These are phyloP conservation scores for Phyllostomus discolor DNA, from an alignment of 2,113 vertebrate species.

Conservation along the genomic window DNA sequence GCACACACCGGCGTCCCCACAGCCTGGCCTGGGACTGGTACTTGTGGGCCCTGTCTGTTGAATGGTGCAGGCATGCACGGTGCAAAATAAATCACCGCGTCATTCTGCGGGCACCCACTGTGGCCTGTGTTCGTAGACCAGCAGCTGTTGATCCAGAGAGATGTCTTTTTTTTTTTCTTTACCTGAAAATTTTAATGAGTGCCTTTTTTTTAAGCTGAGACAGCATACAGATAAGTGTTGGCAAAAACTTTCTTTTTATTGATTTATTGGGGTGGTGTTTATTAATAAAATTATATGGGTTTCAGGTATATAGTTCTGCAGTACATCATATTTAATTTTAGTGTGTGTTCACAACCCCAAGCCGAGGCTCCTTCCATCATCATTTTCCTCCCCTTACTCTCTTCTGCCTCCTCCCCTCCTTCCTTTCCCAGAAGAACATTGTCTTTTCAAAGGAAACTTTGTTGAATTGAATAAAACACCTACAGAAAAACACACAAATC, in stretches of 20 bases:
- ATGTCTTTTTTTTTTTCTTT: neutral
- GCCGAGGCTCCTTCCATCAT: too few relatives aligned
- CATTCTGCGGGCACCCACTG: neutral
- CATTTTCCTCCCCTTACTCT: too few relatives aligned
- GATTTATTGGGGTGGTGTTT: too few relatives aligned
- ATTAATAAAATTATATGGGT: too few relatives aligned
- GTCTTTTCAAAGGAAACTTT: neutral
- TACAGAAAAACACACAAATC: neutral
- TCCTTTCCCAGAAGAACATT: neutral
- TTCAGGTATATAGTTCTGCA: too few relatives aligned
- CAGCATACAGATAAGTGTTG: too few relatives aligned
- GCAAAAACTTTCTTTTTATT: too few relatives aligned
- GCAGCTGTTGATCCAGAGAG: neutral
- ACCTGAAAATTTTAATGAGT: too few relatives aligned
- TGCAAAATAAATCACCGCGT: neutral
- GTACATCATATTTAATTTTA: too few relatives aligned
- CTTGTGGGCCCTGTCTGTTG: neutral
- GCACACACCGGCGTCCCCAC: neutral
- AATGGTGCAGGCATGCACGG: rapidly evolving
- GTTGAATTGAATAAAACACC: neutral
- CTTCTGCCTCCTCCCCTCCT: too few relatives aligned
- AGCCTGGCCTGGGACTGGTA: neutral
- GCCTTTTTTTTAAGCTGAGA: too few relatives aligned
- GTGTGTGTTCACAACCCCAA: too few relatives aligned
- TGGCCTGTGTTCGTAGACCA: neutral